Conservation (phyloP, 2,888 invertebrate genomes). For the Phragmatobia fuliginosa region DNA sequence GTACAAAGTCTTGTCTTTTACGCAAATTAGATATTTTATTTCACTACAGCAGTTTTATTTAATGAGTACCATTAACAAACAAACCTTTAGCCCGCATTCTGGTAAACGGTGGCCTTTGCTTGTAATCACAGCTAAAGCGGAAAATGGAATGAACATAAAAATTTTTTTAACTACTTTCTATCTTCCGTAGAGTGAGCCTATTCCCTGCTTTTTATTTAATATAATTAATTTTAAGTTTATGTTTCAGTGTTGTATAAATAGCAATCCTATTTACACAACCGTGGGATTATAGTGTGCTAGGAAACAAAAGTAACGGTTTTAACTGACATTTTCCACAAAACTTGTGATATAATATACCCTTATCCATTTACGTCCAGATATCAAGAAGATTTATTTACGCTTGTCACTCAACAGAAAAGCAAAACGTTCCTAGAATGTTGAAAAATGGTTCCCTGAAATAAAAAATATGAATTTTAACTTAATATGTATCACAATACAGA, state of each 20-base stretch:
- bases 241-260: neutral
- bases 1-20: neutral
- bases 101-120: neutral
- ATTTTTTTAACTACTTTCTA: neutral
- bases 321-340: neutral
- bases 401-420: conserved; percentile 40
- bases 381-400: conserved; percentile 39
- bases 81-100: neutral
- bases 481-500: no score
- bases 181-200: neutral
- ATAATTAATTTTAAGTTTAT: neutral
- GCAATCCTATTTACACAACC: neutral
- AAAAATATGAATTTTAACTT: conserved; percentile 25
- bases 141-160: neutral
- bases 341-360: neutral
- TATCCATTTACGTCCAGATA: conserved; percentile 7
- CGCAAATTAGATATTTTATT: neutral
- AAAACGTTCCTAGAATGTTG: conserved; percentile 33
- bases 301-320: no score
- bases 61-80: neutral
- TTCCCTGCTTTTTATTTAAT: neutral
- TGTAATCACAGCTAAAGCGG: neutral
- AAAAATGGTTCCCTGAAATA: conserved; percentile 35
- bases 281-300: no score
- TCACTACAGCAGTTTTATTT: neutral